Percentiles rank a stretch among this genome's conserved stretches.
phyloP scores from a whole-genome alignment of 1,140 invertebrate genomes.

The Steinernema feltiae region DNA sequence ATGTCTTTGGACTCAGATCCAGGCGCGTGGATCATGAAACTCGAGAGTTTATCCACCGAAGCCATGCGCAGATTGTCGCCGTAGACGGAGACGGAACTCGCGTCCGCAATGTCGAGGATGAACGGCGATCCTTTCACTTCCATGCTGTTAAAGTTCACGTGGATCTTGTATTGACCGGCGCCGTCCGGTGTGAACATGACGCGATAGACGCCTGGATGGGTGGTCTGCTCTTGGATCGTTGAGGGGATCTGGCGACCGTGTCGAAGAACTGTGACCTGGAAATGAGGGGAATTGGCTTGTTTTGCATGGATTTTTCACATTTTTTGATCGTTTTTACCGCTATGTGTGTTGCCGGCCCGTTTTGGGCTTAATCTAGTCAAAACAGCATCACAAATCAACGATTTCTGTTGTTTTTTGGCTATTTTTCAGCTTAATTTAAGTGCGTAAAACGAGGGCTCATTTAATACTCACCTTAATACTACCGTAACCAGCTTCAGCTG shows the following conservation, averaged over 20 bases:
- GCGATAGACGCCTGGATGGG: conserved; percentile 67
- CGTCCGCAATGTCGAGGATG: conserved; percentile 62
- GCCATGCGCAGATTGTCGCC: conserved; percentile 68
- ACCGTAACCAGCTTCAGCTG: conserved; percentile 75
- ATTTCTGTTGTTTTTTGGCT: too few species aligned
- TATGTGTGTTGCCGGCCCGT: too few species aligned
- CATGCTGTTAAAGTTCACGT: conserved; percentile 87
- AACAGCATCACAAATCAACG: too few species aligned
- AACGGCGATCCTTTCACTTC: conserved; percentile 79
- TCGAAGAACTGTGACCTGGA: conserved; percentile 73
- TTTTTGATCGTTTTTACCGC: too few species aligned
- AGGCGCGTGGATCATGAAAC: conserved; percentile 64
- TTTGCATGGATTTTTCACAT: too few species aligned
- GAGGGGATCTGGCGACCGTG: conserved; percentile 70
- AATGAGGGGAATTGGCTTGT: too few species aligned
- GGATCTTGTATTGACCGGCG: conserved; percentile 82
- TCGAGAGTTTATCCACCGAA: conserved; percentile 65
- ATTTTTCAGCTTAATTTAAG: too few species aligned
- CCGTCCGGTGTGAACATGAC: conserved; percentile 81
- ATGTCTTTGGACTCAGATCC: conserved; percentile 61
- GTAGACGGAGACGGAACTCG: conserved; percentile 61
- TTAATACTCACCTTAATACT: conserved; percentile 69
- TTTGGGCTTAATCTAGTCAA: too few species aligned
- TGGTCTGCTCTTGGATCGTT: conserved; percentile 74
- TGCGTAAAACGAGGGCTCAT: neutral